These are phyloP conservation scores for Apolygus lucorum DNA, from an alignment of 1,140 invertebrate species.

Conservation along the genomic window DNA sequence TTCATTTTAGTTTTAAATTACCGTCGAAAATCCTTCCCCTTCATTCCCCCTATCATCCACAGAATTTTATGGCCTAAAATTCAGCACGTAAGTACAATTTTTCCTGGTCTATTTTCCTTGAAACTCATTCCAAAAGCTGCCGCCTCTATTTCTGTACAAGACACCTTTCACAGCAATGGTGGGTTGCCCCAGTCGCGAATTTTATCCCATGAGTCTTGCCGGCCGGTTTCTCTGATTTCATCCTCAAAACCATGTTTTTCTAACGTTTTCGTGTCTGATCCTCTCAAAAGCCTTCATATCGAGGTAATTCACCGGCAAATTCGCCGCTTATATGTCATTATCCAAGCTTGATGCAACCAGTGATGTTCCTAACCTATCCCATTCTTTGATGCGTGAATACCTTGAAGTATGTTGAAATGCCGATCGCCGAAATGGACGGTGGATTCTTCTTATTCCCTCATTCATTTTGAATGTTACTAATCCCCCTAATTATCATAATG, in stretches of 20 bases:
- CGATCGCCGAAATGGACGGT: no score
- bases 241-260: no score
- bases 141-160: background rate
- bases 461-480: no score
- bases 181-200: conserved; percentile 11
- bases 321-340: background rate
- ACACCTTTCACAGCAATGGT: no score
- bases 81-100: conserved; percentile 24
- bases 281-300: background rate
- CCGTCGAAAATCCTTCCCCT: background rate
- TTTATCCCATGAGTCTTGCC: conserved; percentile 19
- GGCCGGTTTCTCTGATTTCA: conserved; percentile 16
- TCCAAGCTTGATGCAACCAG: background rate
- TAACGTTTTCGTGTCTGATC: background rate
- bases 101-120: background rate
- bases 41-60: background rate
- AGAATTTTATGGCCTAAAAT: conserved; percentile 28
- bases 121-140: background rate
- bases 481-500: no score
- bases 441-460: no score
- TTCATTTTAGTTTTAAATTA: conserved; percentile 22
- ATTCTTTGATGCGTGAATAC: background rate
- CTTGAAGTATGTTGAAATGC: background rate
- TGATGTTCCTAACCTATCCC: background rate
- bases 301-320: background rate